Evolutionary conservation across 1,140 invertebrate species (phyloP).

Genomic region (Drosophila insularis): DNA sequence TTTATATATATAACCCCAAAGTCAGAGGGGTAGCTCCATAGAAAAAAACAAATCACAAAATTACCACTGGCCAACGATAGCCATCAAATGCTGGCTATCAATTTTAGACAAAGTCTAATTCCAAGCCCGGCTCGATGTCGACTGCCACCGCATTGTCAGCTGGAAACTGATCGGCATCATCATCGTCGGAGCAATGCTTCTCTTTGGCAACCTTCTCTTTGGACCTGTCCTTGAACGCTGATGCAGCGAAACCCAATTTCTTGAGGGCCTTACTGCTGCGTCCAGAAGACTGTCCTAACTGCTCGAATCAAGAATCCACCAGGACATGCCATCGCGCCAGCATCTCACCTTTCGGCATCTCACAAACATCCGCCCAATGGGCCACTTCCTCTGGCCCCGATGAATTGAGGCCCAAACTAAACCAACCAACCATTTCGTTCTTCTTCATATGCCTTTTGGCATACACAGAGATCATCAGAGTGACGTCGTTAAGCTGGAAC

Average conservation of each 20-base stretch:
- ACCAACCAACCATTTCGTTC: slow-evolving; percentile 98
- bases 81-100: slow-evolving; percentile 1
- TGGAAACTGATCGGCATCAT: slow-evolving; percentile 45
- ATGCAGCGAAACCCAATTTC: slow-evolving; percentile 65
- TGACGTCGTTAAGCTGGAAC: slow-evolving; percentile 97
- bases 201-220: slow-evolving; percentile 64
- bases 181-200: slow-evolving; percentile 30
- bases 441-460: slow-evolving; percentile 95
- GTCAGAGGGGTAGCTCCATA: slow-evolving; percentile 20
- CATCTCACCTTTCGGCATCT: slow-evolving; percentile 82
- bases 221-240: slow-evolving; percentile 76
- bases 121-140: slow-evolving; percentile 76
- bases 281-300: slow-evolving; percentile 77
- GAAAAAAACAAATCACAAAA: slow-evolving; percentile 56
- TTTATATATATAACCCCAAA: neutral
- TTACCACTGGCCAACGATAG: slow-evolving; percentile 16
- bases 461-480: slow-evolving; percentile 96
- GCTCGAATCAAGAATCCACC: slow-evolving; percentile 83
- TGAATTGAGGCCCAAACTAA: slow-evolving; percentile 94
- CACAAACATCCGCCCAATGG: slow-evolving; percentile 96
- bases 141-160: slow-evolving; percentile 74
- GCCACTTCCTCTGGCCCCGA: slow-evolving; percentile 95
- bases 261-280: slow-evolving; percentile 66
- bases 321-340: slow-evolving; percentile 88
- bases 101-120: slow-evolving; percentile 79